phyloP scores from a whole-genome alignment of 2,113 vertebrate genomes.

The Zootoca vivipara region DNA sequence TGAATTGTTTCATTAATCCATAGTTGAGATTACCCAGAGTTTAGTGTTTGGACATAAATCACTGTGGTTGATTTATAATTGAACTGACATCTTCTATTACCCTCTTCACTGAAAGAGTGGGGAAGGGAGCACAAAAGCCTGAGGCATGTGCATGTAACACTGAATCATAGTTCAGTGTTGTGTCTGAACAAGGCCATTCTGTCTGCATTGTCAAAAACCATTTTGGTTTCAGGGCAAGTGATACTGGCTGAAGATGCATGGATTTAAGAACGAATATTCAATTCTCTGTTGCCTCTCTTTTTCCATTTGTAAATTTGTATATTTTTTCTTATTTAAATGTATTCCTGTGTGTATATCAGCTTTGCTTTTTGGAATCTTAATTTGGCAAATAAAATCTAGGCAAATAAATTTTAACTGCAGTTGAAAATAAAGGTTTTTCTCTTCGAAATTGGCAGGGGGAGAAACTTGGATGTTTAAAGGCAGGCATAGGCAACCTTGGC shows the following conservation, averaged over 20 bases:
- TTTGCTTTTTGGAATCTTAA: slow-evolving; percentile 62
- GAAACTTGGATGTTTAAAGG: not conserved
- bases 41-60: not conserved
- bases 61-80: not conserved
- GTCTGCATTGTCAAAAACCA: slow-evolving; percentile 36
- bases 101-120: not conserved
- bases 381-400: slow-evolving; percentile 27
- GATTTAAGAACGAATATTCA: slow-evolving; percentile 52
- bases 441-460: not conserved
- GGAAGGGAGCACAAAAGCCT: not conserved
- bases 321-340: slow-evolving; percentile 71
- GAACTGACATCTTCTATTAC: not conserved
- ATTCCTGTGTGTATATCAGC: slow-evolving; percentile 48
- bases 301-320: slow-evolving; percentile 67
- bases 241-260: slow-evolving; percentile 16
- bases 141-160: not conserved
- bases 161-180: not conserved
- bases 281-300: slow-evolving; percentile 34
- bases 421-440: slow-evolving; percentile 69
- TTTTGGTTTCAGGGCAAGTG: slow-evolving; percentile 34
- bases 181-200: not conserved
- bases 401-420: slow-evolving; percentile 59
- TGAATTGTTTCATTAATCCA: not conserved
- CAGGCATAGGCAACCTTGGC: no score
- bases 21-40: not conserved